phyloP scores from a whole-genome alignment of 1,140 invertebrate species.

The Drosophila ohnishii region DNA sequence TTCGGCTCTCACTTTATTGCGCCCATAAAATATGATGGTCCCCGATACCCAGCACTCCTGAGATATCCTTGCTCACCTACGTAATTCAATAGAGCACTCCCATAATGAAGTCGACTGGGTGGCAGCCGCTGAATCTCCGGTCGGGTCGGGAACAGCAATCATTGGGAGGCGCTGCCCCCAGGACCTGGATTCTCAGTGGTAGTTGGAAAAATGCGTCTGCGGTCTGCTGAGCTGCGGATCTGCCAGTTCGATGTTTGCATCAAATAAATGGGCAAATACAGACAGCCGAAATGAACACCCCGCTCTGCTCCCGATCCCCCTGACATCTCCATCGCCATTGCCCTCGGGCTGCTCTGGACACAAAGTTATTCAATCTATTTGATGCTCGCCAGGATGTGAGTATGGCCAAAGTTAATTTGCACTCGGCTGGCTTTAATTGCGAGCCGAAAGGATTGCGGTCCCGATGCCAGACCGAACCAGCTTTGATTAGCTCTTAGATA shows the following conservation, averaged over 20 bases:
- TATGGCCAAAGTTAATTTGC: slow-evolving; percentile 49
- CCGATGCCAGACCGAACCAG: slow-evolving; percentile 1
- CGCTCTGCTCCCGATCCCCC: neutral
- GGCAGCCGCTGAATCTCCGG: slow-evolving; percentile 27
- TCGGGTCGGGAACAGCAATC: slow-evolving; percentile 33
- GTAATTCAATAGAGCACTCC: slow-evolving; percentile 57
- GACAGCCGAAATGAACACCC: slow-evolving; percentile 36
- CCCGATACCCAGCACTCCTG: slow-evolving; percentile 26
- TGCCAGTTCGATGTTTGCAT: slow-evolving; percentile 42
- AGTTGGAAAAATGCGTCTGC: slow-evolving; percentile 60
- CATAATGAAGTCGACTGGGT: slow-evolving; percentile 70
- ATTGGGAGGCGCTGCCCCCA: slow-evolving; percentile 5
- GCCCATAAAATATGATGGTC: slow-evolving; percentile 61
- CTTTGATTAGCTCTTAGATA: slow-evolving; percentile 75
- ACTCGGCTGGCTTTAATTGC: slow-evolving; percentile 55
- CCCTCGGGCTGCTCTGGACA: slow-evolving; percentile 20
- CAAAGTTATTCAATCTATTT: slow-evolving; percentile 69
- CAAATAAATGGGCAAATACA: slow-evolving; percentile 67
- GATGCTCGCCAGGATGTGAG: slow-evolving; percentile 29
- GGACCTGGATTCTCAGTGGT: slow-evolving; percentile 19
- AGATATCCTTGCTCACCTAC: slow-evolving; percentile 44
- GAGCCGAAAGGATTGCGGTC: slow-evolving; percentile 52
- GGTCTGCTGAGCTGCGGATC: slow-evolving; percentile 17
- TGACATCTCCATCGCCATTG: neutral
- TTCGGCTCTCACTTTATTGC: slow-evolving; percentile 42